Evolutionary conservation across 2,888 invertebrate genomes (phyloP).

Genomic region (Macaria liturata): DNA sequence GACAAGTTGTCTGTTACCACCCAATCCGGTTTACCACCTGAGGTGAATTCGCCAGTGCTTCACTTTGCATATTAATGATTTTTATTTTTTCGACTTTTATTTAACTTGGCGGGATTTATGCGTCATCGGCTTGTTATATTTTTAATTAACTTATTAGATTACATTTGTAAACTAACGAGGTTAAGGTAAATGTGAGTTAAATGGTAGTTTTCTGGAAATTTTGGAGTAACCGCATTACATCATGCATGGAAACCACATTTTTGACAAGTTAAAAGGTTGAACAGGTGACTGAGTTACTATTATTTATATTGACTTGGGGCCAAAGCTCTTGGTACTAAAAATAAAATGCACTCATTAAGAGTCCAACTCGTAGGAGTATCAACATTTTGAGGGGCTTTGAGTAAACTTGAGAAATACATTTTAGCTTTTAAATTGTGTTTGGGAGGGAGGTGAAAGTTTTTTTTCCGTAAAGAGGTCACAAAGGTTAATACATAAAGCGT

Average conservation of each 20-base stretch:
- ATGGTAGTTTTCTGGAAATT: slow-evolving; percentile 18
- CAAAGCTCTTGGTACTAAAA: slow-evolving; percentile 28
- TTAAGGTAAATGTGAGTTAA: slow-evolving; percentile 7
- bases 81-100: slow-evolving; percentile 61
- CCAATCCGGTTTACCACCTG: slow-evolving; percentile 79
- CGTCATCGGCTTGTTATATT: slow-evolving; percentile 40
- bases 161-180: slow-evolving; percentile 19
- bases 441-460: too few relatives aligned
- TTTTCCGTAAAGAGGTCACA: too few relatives aligned
- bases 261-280: slow-evolving; percentile 31
- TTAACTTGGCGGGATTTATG: slow-evolving; percentile 42
- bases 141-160: slow-evolving; percentile 42
- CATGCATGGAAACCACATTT: slow-evolving; percentile 24
- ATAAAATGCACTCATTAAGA: slow-evolving; percentile 15
- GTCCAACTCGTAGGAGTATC: too few relatives aligned
- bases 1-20: slow-evolving; percentile 76
- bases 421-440: too few relatives aligned
- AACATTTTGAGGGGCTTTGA: too few relatives aligned
- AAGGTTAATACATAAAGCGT: too few relatives aligned
- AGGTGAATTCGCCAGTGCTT: slow-evolving; percentile 59
- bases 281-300: slow-evolving; percentile 20
- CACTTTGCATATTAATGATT: slow-evolving; percentile 73
- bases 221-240: slow-evolving; percentile 26
- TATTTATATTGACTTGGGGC: slow-evolving; percentile 16
- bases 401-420: too few relatives aligned